Evolutionary conservation across 2,113 vertebrate species (phyloP), one percentile per base, ranked within the genome.

Genomic region (Mungos mungo): DNA sequence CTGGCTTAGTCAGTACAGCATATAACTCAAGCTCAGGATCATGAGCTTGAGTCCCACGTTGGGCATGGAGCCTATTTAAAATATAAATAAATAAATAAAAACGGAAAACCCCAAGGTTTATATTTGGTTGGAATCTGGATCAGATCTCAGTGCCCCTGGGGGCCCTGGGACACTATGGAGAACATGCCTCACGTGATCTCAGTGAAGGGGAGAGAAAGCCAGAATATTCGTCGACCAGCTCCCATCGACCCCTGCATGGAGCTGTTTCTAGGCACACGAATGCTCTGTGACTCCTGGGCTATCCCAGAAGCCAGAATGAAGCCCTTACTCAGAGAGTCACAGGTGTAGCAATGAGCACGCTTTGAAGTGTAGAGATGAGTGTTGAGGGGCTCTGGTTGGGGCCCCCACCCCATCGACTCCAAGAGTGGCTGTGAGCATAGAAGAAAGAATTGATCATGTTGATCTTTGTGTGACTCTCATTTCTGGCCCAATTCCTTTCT

Each of bases 401-500:
- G 13, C 16, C 60, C 74, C 27, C 18, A 8, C 4, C 52, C 38
- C 35, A 16, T 38, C 41, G 16, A 1, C 9, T 31, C 33, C 4
- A 92, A 18, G 29, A 9, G 57, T 31, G 79, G 47, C 52, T 29
- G 3, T 6, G 11, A n/a, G 19, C 41, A 41, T 1, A 35, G 57
- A 90, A 69, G 27, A 60, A 92, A 69, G 27, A 60, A 35, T 25
- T 38, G n/a, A 12, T 65, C 52, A 14, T 23, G 8, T 66, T 60
- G 21, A 1, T 65, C 76, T 68, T 72, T 86, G 50, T 38, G 33
- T 93, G 60, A 63, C 21, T 90, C 35, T 95, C 21, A 27, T 93
- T 63, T 82, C 69, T 92, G 88, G 50, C 69, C 65, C 41, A 16
- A n/a, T 88, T 63, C 38, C 31, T 83, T 93, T 87, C 35, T 97